phyloP scores from a whole-genome alignment of 2,113 vertebrate species.

The Pyrgilauda ruficollis region DNA sequence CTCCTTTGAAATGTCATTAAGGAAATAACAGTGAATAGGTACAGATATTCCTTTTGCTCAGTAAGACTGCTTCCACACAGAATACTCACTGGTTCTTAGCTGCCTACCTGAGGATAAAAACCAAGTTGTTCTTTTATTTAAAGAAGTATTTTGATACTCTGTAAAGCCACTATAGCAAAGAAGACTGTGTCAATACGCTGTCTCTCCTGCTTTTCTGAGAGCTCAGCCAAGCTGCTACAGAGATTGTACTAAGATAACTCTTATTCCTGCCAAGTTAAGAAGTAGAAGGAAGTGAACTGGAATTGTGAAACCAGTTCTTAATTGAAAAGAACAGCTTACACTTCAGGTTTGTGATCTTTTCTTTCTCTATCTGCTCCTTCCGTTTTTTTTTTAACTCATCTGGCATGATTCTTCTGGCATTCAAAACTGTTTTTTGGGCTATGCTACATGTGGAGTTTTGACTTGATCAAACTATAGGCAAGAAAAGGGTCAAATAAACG shows the following conservation, averaged over 20 bases:
- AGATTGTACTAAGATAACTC: neutral
- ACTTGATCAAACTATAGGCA: neutral
- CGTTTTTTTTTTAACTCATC: neutral
- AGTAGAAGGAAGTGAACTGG: neutral
- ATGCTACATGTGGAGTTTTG: neutral
- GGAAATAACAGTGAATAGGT: neutral
- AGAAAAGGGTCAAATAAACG: neutral
- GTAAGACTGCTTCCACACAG: neutral
- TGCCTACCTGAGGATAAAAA: neutral
- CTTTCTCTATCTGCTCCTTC: neutral
- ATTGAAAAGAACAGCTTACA: neutral
- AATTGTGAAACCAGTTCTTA: neutral
- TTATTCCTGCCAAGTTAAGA: neutral
- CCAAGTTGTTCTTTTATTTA: neutral
- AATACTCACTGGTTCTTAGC: neutral
- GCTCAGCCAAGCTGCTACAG: neutral
- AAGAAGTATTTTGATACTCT: neutral
- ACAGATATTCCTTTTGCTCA: neutral
- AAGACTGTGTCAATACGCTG: neutral
- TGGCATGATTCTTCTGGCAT: neutral
- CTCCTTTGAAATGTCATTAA: neutral
- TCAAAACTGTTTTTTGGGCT: neutral
- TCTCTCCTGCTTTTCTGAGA: neutral
- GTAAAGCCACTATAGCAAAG: neutral
- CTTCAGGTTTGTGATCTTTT: neutral